These are phyloP conservation scores for Tragopan temminckii DNA, from an alignment of 2,797 vertebrate species.

Conservation along the genomic window DNA sequence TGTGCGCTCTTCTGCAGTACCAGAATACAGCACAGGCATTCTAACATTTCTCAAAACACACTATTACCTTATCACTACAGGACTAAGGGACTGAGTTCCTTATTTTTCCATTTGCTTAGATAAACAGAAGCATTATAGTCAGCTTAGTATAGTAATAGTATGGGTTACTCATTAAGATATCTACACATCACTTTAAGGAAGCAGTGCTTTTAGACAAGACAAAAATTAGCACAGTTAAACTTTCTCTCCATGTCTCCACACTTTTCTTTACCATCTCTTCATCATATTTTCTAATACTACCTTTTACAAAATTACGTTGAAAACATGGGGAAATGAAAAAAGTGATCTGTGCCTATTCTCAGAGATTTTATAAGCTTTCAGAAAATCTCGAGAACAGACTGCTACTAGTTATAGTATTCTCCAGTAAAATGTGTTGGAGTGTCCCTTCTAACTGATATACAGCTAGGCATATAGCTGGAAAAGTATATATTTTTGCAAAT, in stretches of 20 bases:
- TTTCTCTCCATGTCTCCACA: not conserved
- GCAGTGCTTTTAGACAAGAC: not conserved
- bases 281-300: not conserved
- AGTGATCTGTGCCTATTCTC: not conserved
- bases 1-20: not conserved
- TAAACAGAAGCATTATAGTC: not conserved
- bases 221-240: not conserved
- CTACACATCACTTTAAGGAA: not conserved
- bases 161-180: not conserved
- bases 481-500: not conserved
- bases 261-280: not conserved
- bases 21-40: not conserved
- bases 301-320: not conserved
- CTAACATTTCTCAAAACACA: not conserved
- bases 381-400: not conserved
- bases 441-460: not conserved
- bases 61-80: not conserved
- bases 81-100: not conserved
- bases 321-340: not conserved
- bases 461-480: accelerated
- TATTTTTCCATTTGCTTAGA: not conserved
- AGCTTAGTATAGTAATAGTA: not conserved
- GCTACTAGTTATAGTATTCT: not conserved
- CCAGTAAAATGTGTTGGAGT: not conserved
- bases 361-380: not conserved